A percentile compares a stretch with the other conserved stretches of the same genome.
These are phyloP conservation scores for Hydrozoanthus tunicans DNA, from an alignment of 64 coral and sea anemone genomes.

Conservation along the genomic window DNA sequence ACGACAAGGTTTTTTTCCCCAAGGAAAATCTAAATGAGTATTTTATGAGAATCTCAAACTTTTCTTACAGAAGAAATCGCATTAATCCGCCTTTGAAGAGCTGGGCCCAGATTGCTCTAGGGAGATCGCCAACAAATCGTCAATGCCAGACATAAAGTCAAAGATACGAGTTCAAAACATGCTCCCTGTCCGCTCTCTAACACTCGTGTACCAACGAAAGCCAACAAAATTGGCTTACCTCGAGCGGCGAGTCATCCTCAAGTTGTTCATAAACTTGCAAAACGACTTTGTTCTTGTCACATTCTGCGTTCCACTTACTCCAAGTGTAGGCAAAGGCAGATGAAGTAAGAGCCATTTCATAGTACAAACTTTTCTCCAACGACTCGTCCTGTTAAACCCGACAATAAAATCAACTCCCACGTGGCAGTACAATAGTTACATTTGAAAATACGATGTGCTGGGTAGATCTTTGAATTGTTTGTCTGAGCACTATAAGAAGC, in stretches of 20 bases:
- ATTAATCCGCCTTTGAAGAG: too few species aligned
- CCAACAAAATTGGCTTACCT: slow-evolving; percentile 43
- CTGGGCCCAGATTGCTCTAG: too few species aligned
- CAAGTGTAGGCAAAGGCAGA: slow-evolving; percentile 93
- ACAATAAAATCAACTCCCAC: background rate
- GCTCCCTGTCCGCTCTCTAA: background rate
- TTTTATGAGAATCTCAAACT: too few species aligned
- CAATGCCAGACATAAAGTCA: too few species aligned
- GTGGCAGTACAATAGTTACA: too few species aligned
- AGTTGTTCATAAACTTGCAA: slow-evolving; percentile 85
- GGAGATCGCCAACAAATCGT: too few species aligned
- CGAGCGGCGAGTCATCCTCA: slow-evolving; percentile 78
- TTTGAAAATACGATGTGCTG: too few species aligned
- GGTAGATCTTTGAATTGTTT: too few species aligned
- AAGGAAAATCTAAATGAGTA: too few species aligned
- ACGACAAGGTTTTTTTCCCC: too few species aligned
- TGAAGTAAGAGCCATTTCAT: slow-evolving; percentile 85
- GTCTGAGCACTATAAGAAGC: too few species aligned
- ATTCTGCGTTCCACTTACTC: slow-evolving; percentile 99
- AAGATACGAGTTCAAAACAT: background rate
- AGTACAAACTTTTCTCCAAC: slow-evolving; percentile 87
- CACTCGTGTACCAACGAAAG: background rate
- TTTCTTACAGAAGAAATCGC: too few species aligned
- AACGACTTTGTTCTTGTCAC: slow-evolving; percentile 89
- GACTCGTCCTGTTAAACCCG: slow-evolving; percentile 56